Evolutionary conservation across 2,113 vertebrate genomes (phyloP).

Genomic region (Ramphastos sulfuratus): DNA sequence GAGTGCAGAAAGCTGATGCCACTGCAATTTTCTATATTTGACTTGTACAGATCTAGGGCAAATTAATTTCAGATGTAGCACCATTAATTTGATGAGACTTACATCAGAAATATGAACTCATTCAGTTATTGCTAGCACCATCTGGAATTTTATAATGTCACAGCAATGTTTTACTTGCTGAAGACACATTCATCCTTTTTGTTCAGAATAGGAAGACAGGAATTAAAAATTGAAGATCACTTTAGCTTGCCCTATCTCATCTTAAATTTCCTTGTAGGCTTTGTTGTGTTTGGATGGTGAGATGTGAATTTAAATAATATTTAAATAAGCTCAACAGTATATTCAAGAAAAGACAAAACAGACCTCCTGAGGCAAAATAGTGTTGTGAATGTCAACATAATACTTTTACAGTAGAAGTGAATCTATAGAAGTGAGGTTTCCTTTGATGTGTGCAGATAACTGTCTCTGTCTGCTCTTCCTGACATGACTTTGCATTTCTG

Average conservation of each 20-base stretch:
- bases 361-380: background rate
- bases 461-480: background rate
- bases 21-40: background rate
- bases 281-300: background rate
- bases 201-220: background rate
- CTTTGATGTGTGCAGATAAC: background rate
- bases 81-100: conserved; percentile 21
- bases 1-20: background rate
- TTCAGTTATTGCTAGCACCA: conserved; percentile 28
- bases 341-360: background rate
- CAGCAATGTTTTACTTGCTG: conserved; percentile 20
- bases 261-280: background rate
- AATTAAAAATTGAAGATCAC: conserved; percentile 43
- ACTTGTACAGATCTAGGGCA: background rate
- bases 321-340: background rate
- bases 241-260: conserved; percentile 13
- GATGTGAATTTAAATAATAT: conserved; percentile 44
- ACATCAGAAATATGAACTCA: conserved; percentile 23
- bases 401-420: background rate
- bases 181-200: conserved; percentile 19
- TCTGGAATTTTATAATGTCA: conserved; percentile 45
- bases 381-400: background rate
- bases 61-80: background rate
- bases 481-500: background rate
- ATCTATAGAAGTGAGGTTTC: background rate